Evolutionary conservation across 2,888 invertebrate species (phyloP).

Genomic region (Coremacera marginata): DNA sequence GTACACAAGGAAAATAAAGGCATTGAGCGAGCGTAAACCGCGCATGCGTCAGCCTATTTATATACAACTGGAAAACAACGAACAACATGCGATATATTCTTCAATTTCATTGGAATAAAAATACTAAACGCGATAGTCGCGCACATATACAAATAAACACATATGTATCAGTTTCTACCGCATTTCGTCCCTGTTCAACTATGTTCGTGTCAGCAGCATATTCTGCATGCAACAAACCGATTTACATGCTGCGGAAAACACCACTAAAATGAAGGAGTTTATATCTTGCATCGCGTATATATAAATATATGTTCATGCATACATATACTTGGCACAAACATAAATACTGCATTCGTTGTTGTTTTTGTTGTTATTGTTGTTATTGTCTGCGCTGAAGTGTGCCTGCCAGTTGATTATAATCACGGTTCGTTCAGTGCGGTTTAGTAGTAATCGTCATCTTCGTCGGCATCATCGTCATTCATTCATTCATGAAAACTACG

Average conservation of each 20-base stretch:
- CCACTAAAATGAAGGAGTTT: conserved; percentile 15
- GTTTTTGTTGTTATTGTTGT: conserved; percentile 11
- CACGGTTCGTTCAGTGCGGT: conserved; percentile 16
- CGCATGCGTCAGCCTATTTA: not conserved
- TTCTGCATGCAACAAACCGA: conserved; percentile 40
- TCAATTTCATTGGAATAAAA: conserved; percentile 29
- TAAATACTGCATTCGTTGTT: conserved; percentile 4
- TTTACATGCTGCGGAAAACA: not conserved
- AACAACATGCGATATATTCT: conserved; percentile 11
- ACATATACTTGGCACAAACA: not conserved
- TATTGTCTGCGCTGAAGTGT: conserved; percentile 33
- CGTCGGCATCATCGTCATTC: conserved; percentile 36
- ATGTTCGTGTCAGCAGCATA: conserved; percentile 22
- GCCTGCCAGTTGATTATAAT: conserved; percentile 21
- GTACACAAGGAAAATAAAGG: not conserved
- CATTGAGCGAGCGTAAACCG: not conserved
- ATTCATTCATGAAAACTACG: conserved; percentile 39
- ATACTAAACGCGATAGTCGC: conserved; percentile 25
- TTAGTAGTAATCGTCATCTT: conserved; percentile 51
- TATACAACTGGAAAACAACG: conserved; percentile 5
- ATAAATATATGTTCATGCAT: conserved; percentile 4
- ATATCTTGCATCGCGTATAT: conserved; percentile 33
- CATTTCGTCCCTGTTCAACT: conserved; percentile 34
- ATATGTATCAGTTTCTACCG: conserved; percentile 18
- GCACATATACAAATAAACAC: conserved; percentile 26